Base-by-base conservation (phyloP, 2,888 invertebrate genomes). In the Heliconius sara region DNA sequence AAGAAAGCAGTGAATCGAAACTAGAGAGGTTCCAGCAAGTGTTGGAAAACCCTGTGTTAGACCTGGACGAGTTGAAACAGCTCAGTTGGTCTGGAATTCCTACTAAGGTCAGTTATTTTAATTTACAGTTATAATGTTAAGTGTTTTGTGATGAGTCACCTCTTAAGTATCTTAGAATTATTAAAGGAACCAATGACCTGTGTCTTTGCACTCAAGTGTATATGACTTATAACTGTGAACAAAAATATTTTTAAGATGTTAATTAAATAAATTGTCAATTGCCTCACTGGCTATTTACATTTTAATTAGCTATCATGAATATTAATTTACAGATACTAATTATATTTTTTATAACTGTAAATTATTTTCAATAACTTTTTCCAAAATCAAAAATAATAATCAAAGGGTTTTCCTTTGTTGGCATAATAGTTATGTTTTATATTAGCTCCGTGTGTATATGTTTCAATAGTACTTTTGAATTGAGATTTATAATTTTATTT, bases 71-170 rank as follows among this genome's bases (percentile, higher is more conserved):
- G 88, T 95, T 99, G 67, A 97, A 98, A 87, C 97, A 98, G 87
- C 94, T 98, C 34, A 98, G 98, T 90, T 99, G 99, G 99, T 99
- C 99, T 78, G 99, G 99, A 30, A 97, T 99, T 85, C 99, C 99
- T 72, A 97, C 97, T 67, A 97, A 97, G 95, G 97, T 99, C 83
- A 96, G 97, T 86, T 71, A 96, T 65, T 13, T 74, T 80, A 19
- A 78, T 74, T 80, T 77, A 5, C 73, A 65, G 60, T 72, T 76
- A 71, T 70, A 76, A 27, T 68, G 19, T 22, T 72, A n/a, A 52
- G 39, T 67, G 57, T 72, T 57, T 25, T 6, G 27, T 60, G 43
- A 52, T 79, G 66, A 74, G 27, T 63, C 57, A 76, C 66, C 68
- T 30, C 72, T 73, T 76, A 77, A 71, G 12, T 43, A 65, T 52